Conservation (phyloP, 2,113 vertebrate genomes). For the Spermophilus dauricus region DNA sequence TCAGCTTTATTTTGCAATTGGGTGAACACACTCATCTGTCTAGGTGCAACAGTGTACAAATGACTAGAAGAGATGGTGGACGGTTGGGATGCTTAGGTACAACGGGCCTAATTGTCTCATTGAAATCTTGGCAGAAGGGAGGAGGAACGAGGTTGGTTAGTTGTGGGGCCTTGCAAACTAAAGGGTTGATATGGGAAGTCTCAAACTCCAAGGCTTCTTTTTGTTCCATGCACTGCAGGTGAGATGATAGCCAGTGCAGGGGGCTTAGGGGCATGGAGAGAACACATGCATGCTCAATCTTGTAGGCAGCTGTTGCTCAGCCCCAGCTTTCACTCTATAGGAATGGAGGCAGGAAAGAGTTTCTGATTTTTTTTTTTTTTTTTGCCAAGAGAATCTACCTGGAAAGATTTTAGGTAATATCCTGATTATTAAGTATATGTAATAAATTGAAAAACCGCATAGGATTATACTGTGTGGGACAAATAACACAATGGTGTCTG, state of each 20-base stretch:
- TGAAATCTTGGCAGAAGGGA: neutral
- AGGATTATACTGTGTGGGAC: neutral
- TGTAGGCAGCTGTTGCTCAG: neutral
- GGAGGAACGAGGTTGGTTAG: neutral
- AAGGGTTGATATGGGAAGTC: neutral
- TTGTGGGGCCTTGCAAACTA: neutral
- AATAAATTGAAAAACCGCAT: slow-evolving; percentile 12
- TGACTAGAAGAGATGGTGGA: neutral
- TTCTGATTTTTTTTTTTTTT: neutral
- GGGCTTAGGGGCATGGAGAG: neutral
- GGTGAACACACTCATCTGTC: neutral
- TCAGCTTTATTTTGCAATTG: slow-evolving; percentile 63
- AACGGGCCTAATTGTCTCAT: neutral
- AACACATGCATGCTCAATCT: fast-evolving
- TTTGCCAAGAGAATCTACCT: neutral
- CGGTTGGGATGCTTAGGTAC: neutral
- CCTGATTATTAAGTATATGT: neutral
- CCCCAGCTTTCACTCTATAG: neutral
- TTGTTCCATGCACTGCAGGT: neutral
- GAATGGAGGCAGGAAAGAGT: neutral
- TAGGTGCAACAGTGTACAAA: neutral
- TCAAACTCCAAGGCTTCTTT: neutral
- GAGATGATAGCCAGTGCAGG: neutral
- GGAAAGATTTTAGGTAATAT: neutral
- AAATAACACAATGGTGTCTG: neutral